These are phyloP conservation scores for Caenorhabditis afra DNA, from an alignment of 2,888 invertebrate genomes.

Conservation along the genomic window DNA sequence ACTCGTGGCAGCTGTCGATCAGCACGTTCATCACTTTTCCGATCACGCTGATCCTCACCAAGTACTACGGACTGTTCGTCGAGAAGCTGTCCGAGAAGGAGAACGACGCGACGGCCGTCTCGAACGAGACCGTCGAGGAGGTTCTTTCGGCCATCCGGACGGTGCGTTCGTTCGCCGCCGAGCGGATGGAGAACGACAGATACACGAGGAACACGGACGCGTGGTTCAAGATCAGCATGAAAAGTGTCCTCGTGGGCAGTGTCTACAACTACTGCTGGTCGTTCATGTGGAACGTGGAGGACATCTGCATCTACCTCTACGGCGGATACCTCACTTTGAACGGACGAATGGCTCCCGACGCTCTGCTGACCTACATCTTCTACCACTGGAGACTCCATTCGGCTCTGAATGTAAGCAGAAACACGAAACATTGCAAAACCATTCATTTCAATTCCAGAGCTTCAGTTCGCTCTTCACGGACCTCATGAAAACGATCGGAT, in stretches of 20 bases:
- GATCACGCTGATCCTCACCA: constrained; percentile 43
- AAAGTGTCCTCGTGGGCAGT: constrained; percentile 44
- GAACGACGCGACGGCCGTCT: constrained; percentile 51
- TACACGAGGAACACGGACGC: constrained; percentile 43
- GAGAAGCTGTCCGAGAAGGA: constrained; percentile 53
- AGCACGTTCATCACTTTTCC: constrained; percentile 55
- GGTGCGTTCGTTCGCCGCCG: constrained; percentile 54
- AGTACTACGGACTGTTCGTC: constrained; percentile 43
- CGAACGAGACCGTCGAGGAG: constrained; percentile 57
- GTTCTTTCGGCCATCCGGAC: constrained; percentile 56
- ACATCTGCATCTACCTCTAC: constrained; percentile 50
- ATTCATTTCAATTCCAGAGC: constrained; percentile 68
- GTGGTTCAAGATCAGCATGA: constrained; percentile 57
- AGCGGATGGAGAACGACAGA: constrained; percentile 36
- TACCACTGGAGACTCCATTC: constrained; percentile 56
- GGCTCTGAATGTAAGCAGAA: constrained; percentile 41
- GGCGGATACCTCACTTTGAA: constrained; percentile 57
- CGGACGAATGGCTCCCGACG: constrained; percentile 49
- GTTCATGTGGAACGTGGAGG: constrained; percentile 55
- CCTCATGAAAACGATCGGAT: constrained; percentile 82
- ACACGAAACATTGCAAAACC: too few relatives aligned
- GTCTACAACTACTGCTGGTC: constrained; percentile 50
- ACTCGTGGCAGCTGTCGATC: constrained; percentile 55
- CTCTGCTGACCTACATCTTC: constrained; percentile 48
- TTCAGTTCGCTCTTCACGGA: constrained; percentile 80